A percentile compares a stretch with the other conserved stretches of the same genome.
Conservation (phyloP, 2,113 vertebrate species). For the Apus apus region DNA sequence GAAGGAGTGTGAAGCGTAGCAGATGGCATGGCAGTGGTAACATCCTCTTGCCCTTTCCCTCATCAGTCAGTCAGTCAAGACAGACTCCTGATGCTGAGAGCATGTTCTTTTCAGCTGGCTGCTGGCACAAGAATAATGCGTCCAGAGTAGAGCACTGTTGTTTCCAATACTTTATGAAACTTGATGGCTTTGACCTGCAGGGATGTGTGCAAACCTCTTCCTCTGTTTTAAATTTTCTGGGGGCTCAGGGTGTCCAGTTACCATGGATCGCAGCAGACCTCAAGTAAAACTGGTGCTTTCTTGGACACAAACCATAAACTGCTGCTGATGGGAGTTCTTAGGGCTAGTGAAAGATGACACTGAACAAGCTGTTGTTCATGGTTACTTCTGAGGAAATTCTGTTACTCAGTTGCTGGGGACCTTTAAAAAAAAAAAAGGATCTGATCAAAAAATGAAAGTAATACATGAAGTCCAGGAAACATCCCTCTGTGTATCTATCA, state of each 20-base stretch:
- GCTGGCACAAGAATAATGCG: neutral
- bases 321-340: neutral
- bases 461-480: neutral
- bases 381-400: neutral
- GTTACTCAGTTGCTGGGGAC: neutral
- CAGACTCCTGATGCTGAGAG: neutral
- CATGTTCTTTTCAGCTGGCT: neutral
- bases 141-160: neutral
- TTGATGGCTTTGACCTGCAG: neutral
- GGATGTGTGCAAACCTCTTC: neutral
- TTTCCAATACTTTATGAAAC: neutral
- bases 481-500: neutral
- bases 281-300: neutral
- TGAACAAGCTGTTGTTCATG: neutral
- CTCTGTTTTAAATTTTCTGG: neutral
- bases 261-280: neutral
- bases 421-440: neutral
- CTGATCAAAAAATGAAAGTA: neutral
- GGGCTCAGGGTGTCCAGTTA: neutral
- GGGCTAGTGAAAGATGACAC: neutral
- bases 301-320: neutral
- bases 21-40: neutral
- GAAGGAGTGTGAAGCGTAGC: neutral
- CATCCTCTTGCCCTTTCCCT: neutral
- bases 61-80: neutral